phyloP scores from a whole-genome alignment of 2,888 invertebrate genomes.

The Trisateles emortualis region DNA sequence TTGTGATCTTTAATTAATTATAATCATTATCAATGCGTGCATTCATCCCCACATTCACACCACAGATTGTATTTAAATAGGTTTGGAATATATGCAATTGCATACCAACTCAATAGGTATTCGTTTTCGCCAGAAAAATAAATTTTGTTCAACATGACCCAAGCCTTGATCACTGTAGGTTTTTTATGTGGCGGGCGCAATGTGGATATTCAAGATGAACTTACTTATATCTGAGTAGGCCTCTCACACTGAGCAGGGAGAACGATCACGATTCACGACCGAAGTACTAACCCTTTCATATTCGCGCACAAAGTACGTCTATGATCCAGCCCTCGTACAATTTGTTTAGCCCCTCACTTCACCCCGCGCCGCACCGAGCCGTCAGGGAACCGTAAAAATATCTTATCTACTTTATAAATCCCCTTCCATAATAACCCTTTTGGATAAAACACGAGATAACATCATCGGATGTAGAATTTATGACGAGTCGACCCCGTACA shows the following conservation, averaged over 20 bases:
- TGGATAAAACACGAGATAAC: slow-evolving; percentile 10
- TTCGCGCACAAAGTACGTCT: slow-evolving; percentile 2
- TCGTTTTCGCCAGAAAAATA: background rate
- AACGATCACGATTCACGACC: slow-evolving; percentile 4
- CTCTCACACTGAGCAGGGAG: background rate
- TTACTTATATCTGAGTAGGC: background rate
- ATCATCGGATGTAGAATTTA: slow-evolving; percentile 12
- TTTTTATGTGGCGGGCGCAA: background rate
- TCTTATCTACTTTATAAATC: slow-evolving; percentile 17
- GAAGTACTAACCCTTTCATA: slow-evolving; percentile 7
- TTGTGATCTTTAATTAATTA: background rate
- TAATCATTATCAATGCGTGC: background rate
- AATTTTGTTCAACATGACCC: slow-evolving; percentile 2
- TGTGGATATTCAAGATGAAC: background rate
- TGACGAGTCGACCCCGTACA: background rate
- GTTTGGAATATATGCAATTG: no score
- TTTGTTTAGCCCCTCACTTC: slow-evolving; percentile 9
- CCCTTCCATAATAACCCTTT: slow-evolving; percentile 14
- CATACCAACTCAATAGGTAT: no score
- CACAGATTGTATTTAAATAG: no score
- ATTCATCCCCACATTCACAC: no score
- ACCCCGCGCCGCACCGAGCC: background rate
- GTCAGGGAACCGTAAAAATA: slow-evolving; percentile 9
- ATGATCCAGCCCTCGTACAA: slow-evolving; percentile 2
- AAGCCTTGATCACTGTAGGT: background rate